phyloP scores from a whole-genome alignment of 2,888 invertebrate species.

The Stenurella melanura region DNA sequence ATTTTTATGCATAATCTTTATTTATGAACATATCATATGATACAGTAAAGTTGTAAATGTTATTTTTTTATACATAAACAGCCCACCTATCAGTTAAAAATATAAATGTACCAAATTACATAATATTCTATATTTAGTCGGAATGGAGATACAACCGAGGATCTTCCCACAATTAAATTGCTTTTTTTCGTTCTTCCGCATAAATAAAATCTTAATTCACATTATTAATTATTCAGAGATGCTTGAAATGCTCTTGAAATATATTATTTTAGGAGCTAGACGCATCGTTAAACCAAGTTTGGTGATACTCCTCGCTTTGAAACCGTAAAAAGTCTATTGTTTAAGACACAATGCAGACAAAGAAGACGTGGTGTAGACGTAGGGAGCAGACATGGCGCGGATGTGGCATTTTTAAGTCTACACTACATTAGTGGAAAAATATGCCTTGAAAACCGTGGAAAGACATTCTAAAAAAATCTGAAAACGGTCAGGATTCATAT shows the following conservation, averaged over 20 bases:
- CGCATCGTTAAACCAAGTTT: too few species aligned
- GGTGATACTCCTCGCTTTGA: too few species aligned
- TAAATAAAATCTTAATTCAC: neutral
- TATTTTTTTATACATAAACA: neutral
- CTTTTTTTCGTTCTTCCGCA: neutral
- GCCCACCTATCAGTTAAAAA: slow-evolving; percentile 1
- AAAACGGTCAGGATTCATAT: too few species aligned
- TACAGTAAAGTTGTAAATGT: neutral
- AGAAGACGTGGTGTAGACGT: too few species aligned
- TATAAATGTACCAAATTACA: neutral
- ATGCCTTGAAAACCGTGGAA: too few species aligned
- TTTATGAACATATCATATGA: neutral
- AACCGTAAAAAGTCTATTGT: too few species aligned
- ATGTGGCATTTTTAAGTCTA: too few species aligned
- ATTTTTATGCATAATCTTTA: neutral
- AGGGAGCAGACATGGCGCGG: too few species aligned
- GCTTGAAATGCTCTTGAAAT: neutral
- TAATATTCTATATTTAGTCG: neutral
- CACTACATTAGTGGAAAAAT: too few species aligned
- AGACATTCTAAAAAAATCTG: too few species aligned
- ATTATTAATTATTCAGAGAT: neutral
- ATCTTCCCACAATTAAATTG: neutral
- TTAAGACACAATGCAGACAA: too few species aligned
- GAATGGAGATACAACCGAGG: neutral
- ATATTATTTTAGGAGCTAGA: neutral